Base-by-base conservation (phyloP, 1,140 invertebrate genomes). In the Philopotamus ludificatus region DNA sequence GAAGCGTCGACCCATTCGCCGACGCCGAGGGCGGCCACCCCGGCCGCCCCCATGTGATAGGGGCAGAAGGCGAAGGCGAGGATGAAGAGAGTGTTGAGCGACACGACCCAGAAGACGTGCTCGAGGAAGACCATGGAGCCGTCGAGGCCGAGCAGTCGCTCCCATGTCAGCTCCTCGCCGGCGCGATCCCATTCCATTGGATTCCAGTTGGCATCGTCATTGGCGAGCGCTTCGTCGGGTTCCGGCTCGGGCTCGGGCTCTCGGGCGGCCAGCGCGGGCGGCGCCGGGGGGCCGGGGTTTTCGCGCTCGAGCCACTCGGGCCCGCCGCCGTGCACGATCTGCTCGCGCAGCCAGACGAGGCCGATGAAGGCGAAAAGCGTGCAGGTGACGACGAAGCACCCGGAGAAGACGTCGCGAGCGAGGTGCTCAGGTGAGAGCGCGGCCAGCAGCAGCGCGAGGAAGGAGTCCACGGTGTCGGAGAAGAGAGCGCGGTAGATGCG, bases 31-130 rank as follows among this genome's bases (percentile, higher is more conserved):
- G 65, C 68, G 21, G 85, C 83, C 44, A 98, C 84, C 15, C 91
- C 87, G 66, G 92, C 86, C 68, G 92, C 87, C 1, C 97, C 97
- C 78, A 98, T 93, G 72, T 97, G 94, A 73, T 97, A 98, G 0
- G 97, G 97, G 72, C 90, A 94, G 73, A 97, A 98, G 34, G 97
- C 97, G 84, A 93, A 88, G 72, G 94, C 85, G 61, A 98, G 86
- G 65, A 99, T 97, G 76, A 98, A 99, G 16, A 99, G 81, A 2
- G 95, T 97, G 75, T 99, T 99, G 3, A 99, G 80, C 0, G 95
- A 97, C 4, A 98, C 93, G 7, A 98, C 95, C 97, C 97, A 99
- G 75, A 99, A 98, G 0, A 99, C 96, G 82, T 99, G 96, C 79
- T 99, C 97, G 21, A 99, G 80, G 74, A 99, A 99, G 12, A 97